Conservation (phyloP, 2,888 invertebrate species). For the Drosophila lacicola region DNA sequence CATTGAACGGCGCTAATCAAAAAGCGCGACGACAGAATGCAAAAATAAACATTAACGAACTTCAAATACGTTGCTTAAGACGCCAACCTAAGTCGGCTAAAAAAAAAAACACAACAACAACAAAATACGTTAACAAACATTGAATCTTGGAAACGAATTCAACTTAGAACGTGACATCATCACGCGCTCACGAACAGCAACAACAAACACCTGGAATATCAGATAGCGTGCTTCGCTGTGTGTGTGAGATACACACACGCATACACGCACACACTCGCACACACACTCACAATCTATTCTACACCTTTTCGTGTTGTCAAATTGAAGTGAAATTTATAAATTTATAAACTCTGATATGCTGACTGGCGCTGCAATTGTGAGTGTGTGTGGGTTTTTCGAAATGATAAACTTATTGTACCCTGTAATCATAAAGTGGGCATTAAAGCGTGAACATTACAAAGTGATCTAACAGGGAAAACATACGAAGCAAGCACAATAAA, state of each 20-base stretch:
- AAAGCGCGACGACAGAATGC: conserved; percentile 60
- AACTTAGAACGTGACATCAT: conserved; percentile 81
- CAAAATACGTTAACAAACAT: conserved; percentile 66
- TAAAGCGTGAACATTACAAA: not conserved
- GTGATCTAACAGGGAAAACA: not conserved
- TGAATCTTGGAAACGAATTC: conserved; percentile 72
- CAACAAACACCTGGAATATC: conserved; percentile 28
- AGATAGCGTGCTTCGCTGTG: conserved; percentile 51
- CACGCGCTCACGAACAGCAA: conserved; percentile 67
- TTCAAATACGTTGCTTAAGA: conserved; percentile 58
- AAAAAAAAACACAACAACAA: conserved; percentile 5
- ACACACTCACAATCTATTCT: not conserved
- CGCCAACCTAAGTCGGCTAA: conserved; percentile 31
- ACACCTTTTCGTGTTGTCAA: conserved; percentile 50
- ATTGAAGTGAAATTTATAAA: conserved; percentile 53
- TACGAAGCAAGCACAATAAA: not conserved
- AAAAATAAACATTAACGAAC: conserved; percentile 76
- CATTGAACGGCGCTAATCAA: conserved; percentile 70
- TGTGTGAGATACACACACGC: conserved; percentile 15
- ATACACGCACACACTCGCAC: not conserved
- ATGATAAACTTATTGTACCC: conserved; percentile 37
- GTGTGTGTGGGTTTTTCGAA: conserved; percentile 5
- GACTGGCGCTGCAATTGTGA: not conserved
- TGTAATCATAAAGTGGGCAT: conserved; percentile 1
- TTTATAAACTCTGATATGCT: conserved; percentile 51